These are phyloP conservation scores for Mormyrops boulengeri DNA, from an alignment of 2,797 vertebrate species.

Conservation along the genomic window DNA sequence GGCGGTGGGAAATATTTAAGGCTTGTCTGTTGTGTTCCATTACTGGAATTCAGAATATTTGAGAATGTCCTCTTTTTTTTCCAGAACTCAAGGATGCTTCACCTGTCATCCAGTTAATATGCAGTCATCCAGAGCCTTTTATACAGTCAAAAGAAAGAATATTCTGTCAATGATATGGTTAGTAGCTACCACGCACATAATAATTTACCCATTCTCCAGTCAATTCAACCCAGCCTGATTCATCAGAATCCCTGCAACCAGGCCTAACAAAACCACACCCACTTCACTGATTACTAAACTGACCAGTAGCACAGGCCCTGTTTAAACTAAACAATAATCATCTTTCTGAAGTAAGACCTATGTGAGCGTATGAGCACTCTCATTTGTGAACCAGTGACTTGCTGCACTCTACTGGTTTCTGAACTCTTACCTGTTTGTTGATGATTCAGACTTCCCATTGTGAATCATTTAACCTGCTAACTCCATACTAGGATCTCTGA, in stretches of 20 bases:
- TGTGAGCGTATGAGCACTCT: neutral
- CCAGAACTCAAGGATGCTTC: constrained; percentile 18
- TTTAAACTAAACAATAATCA: neutral
- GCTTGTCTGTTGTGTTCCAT: constrained; percentile 17
- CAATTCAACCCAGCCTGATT: neutral
- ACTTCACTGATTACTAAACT: neutral
- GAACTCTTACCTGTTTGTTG: neutral
- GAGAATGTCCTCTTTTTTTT: constrained; percentile 15
- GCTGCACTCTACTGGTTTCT: neutral
- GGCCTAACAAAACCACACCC: neutral
- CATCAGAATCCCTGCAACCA: neutral
- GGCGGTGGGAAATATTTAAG: constrained; percentile 19
- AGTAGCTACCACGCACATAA: neutral
- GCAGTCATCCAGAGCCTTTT: neutral
- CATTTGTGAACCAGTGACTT: neutral
- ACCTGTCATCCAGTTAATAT: neutral
- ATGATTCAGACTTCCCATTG: neutral
- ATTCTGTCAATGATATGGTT: neutral
- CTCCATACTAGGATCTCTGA: neutral
- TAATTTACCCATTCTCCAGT: neutral
- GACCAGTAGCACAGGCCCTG: neutral
- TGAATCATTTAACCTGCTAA: neutral
- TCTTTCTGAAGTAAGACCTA: neutral
- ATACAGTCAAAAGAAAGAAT: neutral
- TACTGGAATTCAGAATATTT: constrained; percentile 36